phyloP scores from a whole-genome alignment of 2,888 invertebrate genomes.

The Willowsia nigromaculata region DNA sequence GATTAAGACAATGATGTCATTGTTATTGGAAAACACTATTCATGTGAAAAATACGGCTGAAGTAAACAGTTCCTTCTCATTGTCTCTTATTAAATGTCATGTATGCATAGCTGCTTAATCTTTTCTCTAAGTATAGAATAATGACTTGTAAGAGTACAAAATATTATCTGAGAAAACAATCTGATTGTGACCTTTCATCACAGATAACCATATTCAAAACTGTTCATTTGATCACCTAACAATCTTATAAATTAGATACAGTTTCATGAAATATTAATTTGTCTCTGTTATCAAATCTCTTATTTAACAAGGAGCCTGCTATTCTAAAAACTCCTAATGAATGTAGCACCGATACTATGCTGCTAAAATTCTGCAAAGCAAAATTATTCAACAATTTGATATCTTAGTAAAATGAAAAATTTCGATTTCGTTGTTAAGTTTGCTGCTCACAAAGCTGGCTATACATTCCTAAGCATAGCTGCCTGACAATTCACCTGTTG shows the following conservation, averaged over 20 bases:
- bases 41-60: no score
- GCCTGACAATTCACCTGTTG: constrained; percentile 7
- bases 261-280: no score
- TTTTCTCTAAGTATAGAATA: background rate
- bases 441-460: background rate
- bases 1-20: background rate
- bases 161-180: background rate
- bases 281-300: no score
- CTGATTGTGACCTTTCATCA: no score
- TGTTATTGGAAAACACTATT: background rate
- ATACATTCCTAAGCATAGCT: background rate
- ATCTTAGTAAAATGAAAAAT: background rate
- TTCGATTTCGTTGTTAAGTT: background rate
- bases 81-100: background rate
- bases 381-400: no score
- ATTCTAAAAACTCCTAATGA: no score
- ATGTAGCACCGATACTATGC: no score
- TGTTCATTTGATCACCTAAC: no score
- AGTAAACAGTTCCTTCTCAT: background rate
- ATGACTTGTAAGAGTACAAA: background rate
- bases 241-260: no score
- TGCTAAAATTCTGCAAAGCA: no score
- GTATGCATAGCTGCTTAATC: background rate
- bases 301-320: no score
- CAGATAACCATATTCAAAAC: background rate